Percentiles rank a stretch among this genome's conserved stretches.
Conservation (phyloP, 2,113 vertebrate genomes). For the Chitala chitala region DNA sequence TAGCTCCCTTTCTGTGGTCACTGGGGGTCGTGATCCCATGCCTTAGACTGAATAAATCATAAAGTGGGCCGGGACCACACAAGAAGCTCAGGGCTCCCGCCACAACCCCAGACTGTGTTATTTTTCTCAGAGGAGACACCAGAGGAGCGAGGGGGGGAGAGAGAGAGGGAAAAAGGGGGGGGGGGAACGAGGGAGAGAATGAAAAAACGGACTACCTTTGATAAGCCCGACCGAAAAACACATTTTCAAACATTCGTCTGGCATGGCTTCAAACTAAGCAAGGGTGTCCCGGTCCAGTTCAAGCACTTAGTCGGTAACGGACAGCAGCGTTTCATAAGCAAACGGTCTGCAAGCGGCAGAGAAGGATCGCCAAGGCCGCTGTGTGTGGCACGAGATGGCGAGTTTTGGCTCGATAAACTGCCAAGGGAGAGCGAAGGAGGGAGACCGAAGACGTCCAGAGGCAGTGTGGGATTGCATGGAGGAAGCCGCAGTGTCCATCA, state of each 20-base stretch:
- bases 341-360: constrained; percentile 13
- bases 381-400: constrained; percentile 40
- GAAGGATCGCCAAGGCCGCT: constrained; percentile 56
- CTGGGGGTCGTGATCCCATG: constrained; percentile 99
- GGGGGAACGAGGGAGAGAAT: constrained; percentile 32
- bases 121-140: constrained; percentile 74
- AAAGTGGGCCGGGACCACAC: constrained; percentile 98
- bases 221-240: constrained; percentile 6
- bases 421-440: constrained; percentile 39
- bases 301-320: background rate
- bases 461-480: constrained; percentile 32
- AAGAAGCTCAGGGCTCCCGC: constrained; percentile 83
- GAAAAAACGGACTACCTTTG: constrained; percentile 14
- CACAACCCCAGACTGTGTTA: constrained; percentile 74
- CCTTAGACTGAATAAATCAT: constrained; percentile 99
- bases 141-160: constrained; percentile 26
- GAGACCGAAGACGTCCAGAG: constrained; percentile 11
- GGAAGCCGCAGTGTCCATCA: constrained; percentile 41
- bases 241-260: constrained; percentile 21
- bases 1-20: constrained; percentile 99
- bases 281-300: background rate
- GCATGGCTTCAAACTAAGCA: constrained; percentile 15
- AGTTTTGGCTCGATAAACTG: constrained; percentile 55
- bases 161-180: constrained; percentile 14
- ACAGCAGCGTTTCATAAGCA: background rate